Conservation (phyloP, 2,797 vertebrate species). For the Coreius guichenoti region DNA sequence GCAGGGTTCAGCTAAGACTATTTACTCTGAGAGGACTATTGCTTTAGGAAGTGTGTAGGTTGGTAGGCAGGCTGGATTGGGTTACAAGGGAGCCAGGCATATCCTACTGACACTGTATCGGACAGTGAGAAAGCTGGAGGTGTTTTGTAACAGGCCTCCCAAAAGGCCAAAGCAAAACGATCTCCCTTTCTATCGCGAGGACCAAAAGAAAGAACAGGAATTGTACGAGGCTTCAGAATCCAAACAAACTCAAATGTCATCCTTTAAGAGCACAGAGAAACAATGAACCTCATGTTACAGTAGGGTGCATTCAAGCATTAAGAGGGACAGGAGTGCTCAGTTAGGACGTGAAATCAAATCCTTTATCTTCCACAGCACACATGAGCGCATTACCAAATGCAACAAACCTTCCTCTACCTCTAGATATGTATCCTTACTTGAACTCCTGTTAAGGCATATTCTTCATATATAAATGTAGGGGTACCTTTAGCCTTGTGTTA, state of each 20-base stretch:
- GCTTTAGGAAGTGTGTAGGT: constrained; percentile 47
- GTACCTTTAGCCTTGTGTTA: neutral
- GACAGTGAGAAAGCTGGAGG: constrained; percentile 30
- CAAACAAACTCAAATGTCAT: constrained; percentile 32
- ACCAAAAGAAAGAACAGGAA: constrained; percentile 22
- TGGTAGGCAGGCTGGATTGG: constrained; percentile 24
- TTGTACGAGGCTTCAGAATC: constrained; percentile 2
- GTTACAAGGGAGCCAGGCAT: constrained; percentile 37
- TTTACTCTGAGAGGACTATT: constrained; percentile 26
- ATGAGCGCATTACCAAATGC: neutral
- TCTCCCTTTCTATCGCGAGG: neutral
- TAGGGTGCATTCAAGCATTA: constrained; percentile 33
- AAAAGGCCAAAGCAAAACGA: constrained; percentile 32
- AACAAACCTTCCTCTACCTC: neutral
- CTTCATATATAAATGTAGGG: neutral
- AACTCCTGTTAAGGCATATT: neutral
- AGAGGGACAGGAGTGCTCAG: constrained; percentile 19
- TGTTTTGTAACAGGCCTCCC: constrained; percentile 47
- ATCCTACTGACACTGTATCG: constrained; percentile 38
- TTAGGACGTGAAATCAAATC: constrained; percentile 30
- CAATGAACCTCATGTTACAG: constrained; percentile 35
- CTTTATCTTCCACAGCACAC: constrained; percentile 1
- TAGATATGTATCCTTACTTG: neutral
- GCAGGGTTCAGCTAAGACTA: constrained; percentile 21
- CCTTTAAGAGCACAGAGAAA: constrained; percentile 37